A percentile compares a stretch with the other conserved stretches of the same genome.
Evolutionary conservation across 2,113 vertebrate species (phyloP).

Genomic region (Lasiurus cinereus): DNA sequence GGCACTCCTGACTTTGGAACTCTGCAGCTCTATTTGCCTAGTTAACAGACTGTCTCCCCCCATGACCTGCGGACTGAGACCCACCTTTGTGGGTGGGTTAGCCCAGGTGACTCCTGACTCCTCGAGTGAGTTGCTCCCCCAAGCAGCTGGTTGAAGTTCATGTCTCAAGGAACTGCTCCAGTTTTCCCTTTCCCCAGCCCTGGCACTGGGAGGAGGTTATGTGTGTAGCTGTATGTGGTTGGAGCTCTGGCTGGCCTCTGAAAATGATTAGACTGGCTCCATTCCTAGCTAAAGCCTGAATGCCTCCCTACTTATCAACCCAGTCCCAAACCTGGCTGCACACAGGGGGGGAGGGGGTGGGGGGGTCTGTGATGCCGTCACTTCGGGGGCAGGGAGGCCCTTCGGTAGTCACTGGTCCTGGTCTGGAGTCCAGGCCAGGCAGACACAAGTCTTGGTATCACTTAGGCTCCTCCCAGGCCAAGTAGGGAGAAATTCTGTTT

Average conservation of each 20-base stretch:
- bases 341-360: too few relatives aligned
- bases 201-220: background rate
- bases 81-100: background rate
- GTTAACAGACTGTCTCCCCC: background rate
- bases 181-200: background rate
- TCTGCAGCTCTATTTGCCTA: background rate
- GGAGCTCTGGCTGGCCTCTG: background rate
- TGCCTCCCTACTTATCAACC: background rate
- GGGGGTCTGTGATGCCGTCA: background rate
- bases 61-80: background rate
- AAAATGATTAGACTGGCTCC: background rate
- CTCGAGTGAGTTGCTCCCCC: background rate
- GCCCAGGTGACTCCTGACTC: background rate
- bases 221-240: background rate
- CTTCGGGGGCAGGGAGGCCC: background rate
- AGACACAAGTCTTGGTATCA: background rate
- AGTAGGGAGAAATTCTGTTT: conserved; percentile 3
- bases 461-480: background rate
- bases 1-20: background rate
- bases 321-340: background rate
- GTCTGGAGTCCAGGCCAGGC: background rate
- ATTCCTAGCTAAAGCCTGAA: background rate
- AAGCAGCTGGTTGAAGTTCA: conserved; percentile 10
- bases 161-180: background rate
- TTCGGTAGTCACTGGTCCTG: background rate